A percentile compares a stretch with the other conserved stretches of the same genome.
phyloP scores from a whole-genome alignment of 2,797 vertebrate species.

The Furcifer pardalis region DNA sequence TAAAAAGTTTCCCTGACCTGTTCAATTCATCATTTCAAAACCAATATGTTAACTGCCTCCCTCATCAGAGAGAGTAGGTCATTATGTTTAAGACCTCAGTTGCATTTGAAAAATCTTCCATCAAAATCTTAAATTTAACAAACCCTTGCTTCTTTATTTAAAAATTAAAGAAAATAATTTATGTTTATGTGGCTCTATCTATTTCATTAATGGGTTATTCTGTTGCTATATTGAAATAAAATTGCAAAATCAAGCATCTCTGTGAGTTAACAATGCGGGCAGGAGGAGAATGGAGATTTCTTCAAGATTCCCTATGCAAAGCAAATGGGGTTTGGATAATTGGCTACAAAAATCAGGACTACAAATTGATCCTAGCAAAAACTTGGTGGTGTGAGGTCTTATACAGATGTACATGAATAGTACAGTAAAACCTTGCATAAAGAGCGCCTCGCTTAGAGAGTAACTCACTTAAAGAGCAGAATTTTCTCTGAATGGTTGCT shows the following conservation, averaged over 20 bases:
- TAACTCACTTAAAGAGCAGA: too few relatives aligned
- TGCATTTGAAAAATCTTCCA: neutral
- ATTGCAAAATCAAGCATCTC: neutral
- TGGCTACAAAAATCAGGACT: neutral
- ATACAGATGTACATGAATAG: neutral
- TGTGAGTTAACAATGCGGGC: neutral
- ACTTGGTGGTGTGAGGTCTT: too few relatives aligned
- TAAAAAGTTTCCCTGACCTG: neutral
- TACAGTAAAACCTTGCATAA: too few relatives aligned
- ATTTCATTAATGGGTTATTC: neutral
- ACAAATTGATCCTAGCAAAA: neutral
- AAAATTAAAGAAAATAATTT: neutral
- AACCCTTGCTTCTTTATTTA: neutral
- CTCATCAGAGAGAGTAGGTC: neutral
- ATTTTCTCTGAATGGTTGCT: too few relatives aligned
- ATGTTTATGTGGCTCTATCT: neutral
- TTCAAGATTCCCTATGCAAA: neutral
- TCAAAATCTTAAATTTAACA: neutral
- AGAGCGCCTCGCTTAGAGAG: too few relatives aligned
- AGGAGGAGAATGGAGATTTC: neutral
- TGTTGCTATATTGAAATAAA: neutral
- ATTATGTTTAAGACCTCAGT: constrained; percentile 6
- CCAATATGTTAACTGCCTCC: constrained; percentile 1
- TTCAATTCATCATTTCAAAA: constrained; percentile 14
- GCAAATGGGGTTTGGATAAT: neutral